Percentiles rank a stretch among this genome's conserved stretches.
Conservation (phyloP, 2,113 vertebrate genomes). For the Crotalus viridis region DNA sequence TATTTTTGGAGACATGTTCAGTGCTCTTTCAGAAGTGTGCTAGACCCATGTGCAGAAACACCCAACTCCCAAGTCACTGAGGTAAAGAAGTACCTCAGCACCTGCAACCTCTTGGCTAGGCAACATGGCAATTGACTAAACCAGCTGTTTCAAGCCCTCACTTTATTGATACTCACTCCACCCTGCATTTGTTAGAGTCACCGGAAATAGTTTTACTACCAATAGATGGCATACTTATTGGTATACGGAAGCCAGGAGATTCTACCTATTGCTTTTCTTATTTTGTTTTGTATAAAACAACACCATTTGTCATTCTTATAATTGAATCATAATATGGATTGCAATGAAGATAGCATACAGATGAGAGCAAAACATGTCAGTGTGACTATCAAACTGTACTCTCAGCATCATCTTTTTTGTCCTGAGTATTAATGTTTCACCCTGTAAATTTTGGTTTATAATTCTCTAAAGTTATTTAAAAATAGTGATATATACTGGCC, state of each 20-base stretch:
- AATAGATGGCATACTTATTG: background rate
- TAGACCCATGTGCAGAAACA: background rate
- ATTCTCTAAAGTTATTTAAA: background rate
- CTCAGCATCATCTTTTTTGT: background rate
- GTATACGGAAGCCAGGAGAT: background rate
- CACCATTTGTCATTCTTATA: background rate
- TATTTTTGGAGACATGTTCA: background rate
- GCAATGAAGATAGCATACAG: background rate
- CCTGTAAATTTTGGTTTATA: background rate
- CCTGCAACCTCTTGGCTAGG: background rate
- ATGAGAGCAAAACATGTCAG: background rate
- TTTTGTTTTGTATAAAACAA: background rate
- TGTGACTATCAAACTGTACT: background rate
- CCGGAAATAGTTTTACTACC: background rate
- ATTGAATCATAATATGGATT: background rate
- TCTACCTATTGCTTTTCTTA: background rate
- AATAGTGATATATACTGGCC: background rate
- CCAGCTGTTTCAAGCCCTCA: background rate
- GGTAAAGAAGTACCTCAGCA: background rate
- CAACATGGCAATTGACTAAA: background rate
- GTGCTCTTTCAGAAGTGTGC: background rate
- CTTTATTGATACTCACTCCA: background rate
- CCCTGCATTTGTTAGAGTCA: background rate
- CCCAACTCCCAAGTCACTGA: background rate
- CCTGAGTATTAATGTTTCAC: background rate